phyloP scores from a whole-genome alignment of 2,113 vertebrate genomes.

The Prunella himalayana region DNA sequence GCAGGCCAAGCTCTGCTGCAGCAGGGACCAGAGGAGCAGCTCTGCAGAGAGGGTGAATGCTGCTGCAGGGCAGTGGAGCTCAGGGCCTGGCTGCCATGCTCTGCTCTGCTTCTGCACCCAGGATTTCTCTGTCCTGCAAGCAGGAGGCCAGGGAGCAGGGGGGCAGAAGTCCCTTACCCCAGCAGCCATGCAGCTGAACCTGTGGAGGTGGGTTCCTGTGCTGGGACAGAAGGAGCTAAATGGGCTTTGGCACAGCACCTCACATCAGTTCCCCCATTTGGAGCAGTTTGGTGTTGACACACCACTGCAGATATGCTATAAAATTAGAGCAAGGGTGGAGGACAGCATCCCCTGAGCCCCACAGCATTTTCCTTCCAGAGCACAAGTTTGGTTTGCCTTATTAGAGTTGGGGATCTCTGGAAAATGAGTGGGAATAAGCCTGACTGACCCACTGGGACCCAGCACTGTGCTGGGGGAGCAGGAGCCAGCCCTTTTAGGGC shows the following conservation, averaged over 20 bases:
- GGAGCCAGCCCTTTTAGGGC: neutral
- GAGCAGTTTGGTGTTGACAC: neutral
- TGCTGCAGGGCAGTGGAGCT: neutral
- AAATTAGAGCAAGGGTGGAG: neutral
- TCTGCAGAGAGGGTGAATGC: neutral
- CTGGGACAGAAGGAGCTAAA: neutral
- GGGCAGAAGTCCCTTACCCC: neutral
- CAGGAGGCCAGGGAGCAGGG: neutral
- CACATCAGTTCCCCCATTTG: neutral
- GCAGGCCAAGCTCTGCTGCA: neutral
- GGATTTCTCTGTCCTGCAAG: neutral
- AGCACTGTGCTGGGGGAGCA: neutral
- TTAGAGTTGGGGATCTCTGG: neutral
- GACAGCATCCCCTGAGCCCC: neutral
- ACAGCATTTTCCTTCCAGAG: neutral
- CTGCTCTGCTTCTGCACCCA: neutral
- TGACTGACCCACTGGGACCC: neutral
- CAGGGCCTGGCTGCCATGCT: neutral
- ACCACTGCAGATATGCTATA: neutral
- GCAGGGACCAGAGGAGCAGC: accelerated
- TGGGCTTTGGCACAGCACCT: neutral
- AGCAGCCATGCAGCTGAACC: neutral
- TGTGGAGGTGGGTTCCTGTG: neutral
- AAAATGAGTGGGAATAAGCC: neutral
- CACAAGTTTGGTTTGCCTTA: neutral